Percentiles rank a stretch among this genome's conserved stretches.
Evolutionary conservation across 2,888 invertebrate genomes (phyloP).

Genomic region (Megamerina dolium): DNA sequence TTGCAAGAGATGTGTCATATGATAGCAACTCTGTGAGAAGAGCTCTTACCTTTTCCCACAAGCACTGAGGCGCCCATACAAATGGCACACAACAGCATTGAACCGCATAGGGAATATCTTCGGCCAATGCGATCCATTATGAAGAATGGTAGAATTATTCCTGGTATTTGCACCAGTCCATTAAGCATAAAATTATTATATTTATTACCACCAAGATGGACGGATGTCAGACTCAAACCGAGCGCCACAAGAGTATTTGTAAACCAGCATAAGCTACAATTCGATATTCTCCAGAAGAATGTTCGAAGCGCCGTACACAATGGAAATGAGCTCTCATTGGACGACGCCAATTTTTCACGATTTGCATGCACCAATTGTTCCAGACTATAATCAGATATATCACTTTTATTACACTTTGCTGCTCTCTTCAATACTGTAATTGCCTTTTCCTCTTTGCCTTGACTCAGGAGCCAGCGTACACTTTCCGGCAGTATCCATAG

Average conservation of each 20-base stretch:
- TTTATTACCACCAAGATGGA: slow-evolving; percentile 65
- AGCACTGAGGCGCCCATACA: slow-evolving; percentile 40
- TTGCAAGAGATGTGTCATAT: no score
- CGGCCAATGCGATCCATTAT: slow-evolving; percentile 61
- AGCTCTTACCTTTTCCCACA: slow-evolving; percentile 30
- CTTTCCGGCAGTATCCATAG: slow-evolving; percentile 66
- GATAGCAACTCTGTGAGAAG: no score
- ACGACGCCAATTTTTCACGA: slow-evolving; percentile 25
- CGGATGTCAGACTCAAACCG: slow-evolving; percentile 71
- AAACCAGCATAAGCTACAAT: slow-evolving; percentile 73
- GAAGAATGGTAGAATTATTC: slow-evolving; percentile 58
- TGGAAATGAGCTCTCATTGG: slow-evolving; percentile 35
- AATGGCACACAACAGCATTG: slow-evolving; percentile 58
- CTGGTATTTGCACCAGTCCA: slow-evolving; percentile 63
- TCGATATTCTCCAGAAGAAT: slow-evolving; percentile 43
- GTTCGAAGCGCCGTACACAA: slow-evolving; percentile 28
- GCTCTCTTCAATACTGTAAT: slow-evolving; percentile 56
- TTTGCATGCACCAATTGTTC: slow-evolving; percentile 28
- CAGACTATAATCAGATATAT: slow-evolving; percentile 30
- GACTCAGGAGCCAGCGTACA: slow-evolving; percentile 67
- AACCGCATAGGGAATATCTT: slow-evolving; percentile 57
- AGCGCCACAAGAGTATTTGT: slow-evolving; percentile 74
- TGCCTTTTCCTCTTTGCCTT: slow-evolving; percentile 54
- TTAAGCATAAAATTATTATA: slow-evolving; percentile 66
- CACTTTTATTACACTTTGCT: slow-evolving; percentile 54